phyloP scores from a whole-genome alignment of 2,113 vertebrate species.

The Xiphophorus maculatus region DNA sequence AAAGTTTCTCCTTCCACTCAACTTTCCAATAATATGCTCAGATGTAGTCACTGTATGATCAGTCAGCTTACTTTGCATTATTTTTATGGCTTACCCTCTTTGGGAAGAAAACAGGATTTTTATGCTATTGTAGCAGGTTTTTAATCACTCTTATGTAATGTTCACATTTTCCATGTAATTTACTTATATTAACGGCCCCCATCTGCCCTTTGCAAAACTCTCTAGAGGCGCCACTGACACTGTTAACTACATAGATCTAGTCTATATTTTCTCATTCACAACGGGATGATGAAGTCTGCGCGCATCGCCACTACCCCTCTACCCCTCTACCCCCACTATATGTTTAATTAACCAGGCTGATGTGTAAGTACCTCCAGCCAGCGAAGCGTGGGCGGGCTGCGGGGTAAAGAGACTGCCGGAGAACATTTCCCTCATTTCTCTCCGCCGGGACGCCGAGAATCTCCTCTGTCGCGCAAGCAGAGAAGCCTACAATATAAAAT shows the following conservation, averaged over 20 bases:
- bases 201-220: too few species aligned
- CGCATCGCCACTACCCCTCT: background rate
- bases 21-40: too few species aligned
- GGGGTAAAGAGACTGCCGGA: constrained; percentile 58
- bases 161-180: too few species aligned
- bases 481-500: constrained; percentile 21
- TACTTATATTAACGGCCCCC: too few species aligned
- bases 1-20: too few species aligned
- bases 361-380: constrained; percentile 74
- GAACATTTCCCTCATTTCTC: constrained; percentile 47
- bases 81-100: too few species aligned
- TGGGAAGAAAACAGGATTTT: too few species aligned
- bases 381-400: constrained; percentile 69
- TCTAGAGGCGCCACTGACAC: background rate
- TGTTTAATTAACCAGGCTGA: constrained; percentile 77
- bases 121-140: too few species aligned
- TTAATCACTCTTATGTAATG: too few species aligned
- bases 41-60: too few species aligned
- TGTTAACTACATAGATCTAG: constrained; percentile 7
- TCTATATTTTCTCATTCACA: constrained; percentile 43
- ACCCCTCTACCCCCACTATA: constrained; percentile 46
- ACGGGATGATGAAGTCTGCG: constrained; percentile 54
- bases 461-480: constrained; percentile 33
- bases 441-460: constrained; percentile 39
- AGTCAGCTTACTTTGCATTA: too few species aligned